Base-by-base conservation (phyloP, 2,113 vertebrate genomes). In the Rhodinocichla rosea region DNA sequence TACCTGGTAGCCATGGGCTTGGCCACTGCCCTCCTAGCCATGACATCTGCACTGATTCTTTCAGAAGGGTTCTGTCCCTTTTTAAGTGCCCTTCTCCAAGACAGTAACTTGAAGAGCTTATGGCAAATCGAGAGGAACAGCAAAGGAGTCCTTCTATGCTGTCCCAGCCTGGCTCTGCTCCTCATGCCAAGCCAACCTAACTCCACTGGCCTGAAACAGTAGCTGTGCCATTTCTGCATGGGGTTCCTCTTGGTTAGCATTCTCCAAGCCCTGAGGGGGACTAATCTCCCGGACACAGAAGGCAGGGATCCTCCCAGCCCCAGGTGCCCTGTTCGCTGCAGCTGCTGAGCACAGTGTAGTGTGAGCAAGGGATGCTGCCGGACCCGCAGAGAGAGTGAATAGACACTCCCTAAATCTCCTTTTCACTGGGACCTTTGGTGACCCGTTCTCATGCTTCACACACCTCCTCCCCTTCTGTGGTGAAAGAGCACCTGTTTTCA, bases 11-110 rank as follows among this genome's bases (percentile, higher is more conserved):
- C 19, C 42, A 30, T 0, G 1, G 8, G 7, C 40, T 35, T n/a
- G 22, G 28, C 21, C 23, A n/a, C 30, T 27, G 47, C 32, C 24
- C 47, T 88, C 20, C 47, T 10, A 10, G 68, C 16, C 32, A 14
- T 0, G 9, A 19, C 1, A 6, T 8, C 62, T 6, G 27, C 11
- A 24, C 0, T 1, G 0, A 32, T 24, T 5, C n/a, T 35, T n/a
- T n/a, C 11, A 27, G 42, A 26, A 23, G 17, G 27, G 10, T 20
- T 35, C 44, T 59, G 55, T 64, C 21, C 37, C 16, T 52, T 60
- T 37, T 27, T 6, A 59, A 26, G 13, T 1, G 6, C 3, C 7
- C 53, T 82, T 52, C 65, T 37, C 1, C 7, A 56, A 10, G 27
- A 44, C 32, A 42, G 1, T 15, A 57, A n/a, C 2, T 50, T 50